phyloP scores from a whole-genome alignment of 2,888 invertebrate genomes.

The Pinctada fucata region DNA sequence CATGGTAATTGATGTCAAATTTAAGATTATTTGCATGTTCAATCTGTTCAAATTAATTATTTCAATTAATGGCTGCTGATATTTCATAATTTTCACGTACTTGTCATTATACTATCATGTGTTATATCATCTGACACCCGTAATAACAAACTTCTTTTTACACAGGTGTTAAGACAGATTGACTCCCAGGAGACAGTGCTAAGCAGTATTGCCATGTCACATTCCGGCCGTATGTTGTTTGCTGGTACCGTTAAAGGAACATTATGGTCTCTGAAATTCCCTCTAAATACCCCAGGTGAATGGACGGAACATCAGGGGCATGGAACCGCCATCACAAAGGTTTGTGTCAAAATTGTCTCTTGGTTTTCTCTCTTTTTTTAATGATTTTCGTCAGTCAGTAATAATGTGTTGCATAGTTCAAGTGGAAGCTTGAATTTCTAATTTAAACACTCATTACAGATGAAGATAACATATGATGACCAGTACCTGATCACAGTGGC shows the following conservation, averaged over 20 bases:
- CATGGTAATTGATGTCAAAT: too few relatives aligned
- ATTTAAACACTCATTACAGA: slow-evolving; percentile 66
- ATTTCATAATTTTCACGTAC: slow-evolving; percentile 1
- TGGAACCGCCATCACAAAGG: slow-evolving; percentile 78
- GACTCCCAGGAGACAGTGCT: slow-evolving; percentile 78
- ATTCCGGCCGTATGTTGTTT: slow-evolving; percentile 89
- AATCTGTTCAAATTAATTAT: not conserved
- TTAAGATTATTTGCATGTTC: too few relatives aligned
- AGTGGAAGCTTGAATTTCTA: not conserved
- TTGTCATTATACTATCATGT: not conserved
- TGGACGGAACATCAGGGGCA: slow-evolving; percentile 79
- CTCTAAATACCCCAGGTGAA: slow-evolving; percentile 83
- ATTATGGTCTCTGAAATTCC: slow-evolving; percentile 87
- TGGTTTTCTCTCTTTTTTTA: not conserved
- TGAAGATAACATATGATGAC: slow-evolving; percentile 88
- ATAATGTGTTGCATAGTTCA: not conserved
- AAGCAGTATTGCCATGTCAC: slow-evolving; percentile 83
- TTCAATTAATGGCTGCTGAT: not conserved
- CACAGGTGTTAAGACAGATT: slow-evolving; percentile 75
- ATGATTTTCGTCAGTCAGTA: not conserved
- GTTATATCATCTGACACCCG: not conserved
- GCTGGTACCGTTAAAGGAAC: slow-evolving; percentile 87
- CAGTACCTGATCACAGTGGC: slow-evolving; percentile 84
- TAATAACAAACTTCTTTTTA: not conserved
- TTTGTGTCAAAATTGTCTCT: slow-evolving; percentile 51